Base-by-base conservation (phyloP, 2,797 vertebrate genomes). In the Ispidina lecontei region DNA sequence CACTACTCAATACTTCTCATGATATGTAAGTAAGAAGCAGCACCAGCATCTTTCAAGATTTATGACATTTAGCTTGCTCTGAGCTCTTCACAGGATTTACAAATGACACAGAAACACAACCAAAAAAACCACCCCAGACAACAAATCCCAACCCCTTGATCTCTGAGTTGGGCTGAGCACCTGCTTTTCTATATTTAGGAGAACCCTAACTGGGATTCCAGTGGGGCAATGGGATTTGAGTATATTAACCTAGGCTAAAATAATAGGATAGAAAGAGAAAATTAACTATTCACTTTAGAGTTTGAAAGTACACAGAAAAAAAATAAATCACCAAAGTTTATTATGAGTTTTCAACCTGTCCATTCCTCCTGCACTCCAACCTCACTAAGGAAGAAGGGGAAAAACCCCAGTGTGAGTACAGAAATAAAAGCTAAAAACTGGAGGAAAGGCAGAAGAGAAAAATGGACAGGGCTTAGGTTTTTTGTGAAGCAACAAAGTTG, bases 21-120 rank as follows among this genome's bases (percentile, higher is more conserved):
- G 70, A 81, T 67, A 15, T 10, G 49, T 55, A 89, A 52, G 49
- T 19, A 75, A 28, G 7, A n/a, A 64, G 75, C 44, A 91, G n/a
- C 0, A 55, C 70, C n/a, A 59, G 39, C 70, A 81, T n/a, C 88
- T 81, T 37, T 49, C 83, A 82, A 82, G 93, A 90, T 94, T 94
- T 84, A 92, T 75, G 90, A 70, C 77, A 20, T 60, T 84, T 17
- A 49, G 70, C 71, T 91, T 26, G 55, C 74, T 91, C 78, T 69
- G 83, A 94, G 88, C 83, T 78, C 90, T 81, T 91, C 55, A 56
- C 80, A 67, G 86, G 84, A 65, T 86, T 89, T 92, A 67, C 70
- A 90, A 67, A 86, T 56, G 52, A 33, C 59, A 74, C 9, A 54
- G 14, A 56, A 93, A 81, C 67, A 84, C 67, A 72, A 55, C 35